phyloP scores from a whole-genome alignment of 1,140 invertebrate species.

The Microplitis demolitor region DNA sequence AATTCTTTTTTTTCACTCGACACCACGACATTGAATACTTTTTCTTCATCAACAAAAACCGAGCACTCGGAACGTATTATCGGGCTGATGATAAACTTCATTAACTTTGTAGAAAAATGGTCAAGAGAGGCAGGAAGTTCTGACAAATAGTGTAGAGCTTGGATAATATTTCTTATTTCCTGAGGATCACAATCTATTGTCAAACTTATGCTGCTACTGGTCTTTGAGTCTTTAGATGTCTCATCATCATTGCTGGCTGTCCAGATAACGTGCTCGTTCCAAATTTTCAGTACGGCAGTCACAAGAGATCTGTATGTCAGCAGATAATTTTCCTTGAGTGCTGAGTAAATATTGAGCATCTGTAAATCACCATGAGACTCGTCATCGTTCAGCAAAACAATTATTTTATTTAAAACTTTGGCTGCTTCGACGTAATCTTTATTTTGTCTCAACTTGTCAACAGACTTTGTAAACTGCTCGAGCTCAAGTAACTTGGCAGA shows the following conservation, averaged over 20 bases:
- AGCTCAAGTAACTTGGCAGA: slow-evolving; percentile 61
- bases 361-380: slow-evolving; percentile 57
- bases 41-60: slow-evolving; percentile 53
- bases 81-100: slow-evolving; percentile 62
- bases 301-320: slow-evolving; percentile 53
- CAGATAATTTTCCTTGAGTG: slow-evolving; percentile 53
- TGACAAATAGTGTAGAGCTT: slow-evolving; percentile 59
- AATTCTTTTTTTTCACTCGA: slow-evolving; percentile 52
- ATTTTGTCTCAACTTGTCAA: slow-evolving; percentile 57
- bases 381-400: slow-evolving; percentile 54
- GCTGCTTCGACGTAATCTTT: slow-evolving; percentile 60
- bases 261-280: slow-evolving; percentile 58
- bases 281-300: slow-evolving; percentile 55
- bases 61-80: slow-evolving; percentile 63
- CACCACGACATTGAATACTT: slow-evolving; percentile 58
- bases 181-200: slow-evolving; percentile 52
- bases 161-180: slow-evolving; percentile 57
- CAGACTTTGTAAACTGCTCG: slow-evolving; percentile 60
- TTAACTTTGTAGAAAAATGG: slow-evolving; percentile 61
- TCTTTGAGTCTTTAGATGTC: background rate
- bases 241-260: slow-evolving; percentile 33
- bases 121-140: slow-evolving; percentile 58
- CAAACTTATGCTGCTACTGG: slow-evolving; percentile 37
- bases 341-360: slow-evolving; percentile 58
- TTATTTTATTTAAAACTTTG: slow-evolving; percentile 58